phyloP scores from a whole-genome alignment of 1,140 invertebrate genomes.

The Musca domestica region DNA sequence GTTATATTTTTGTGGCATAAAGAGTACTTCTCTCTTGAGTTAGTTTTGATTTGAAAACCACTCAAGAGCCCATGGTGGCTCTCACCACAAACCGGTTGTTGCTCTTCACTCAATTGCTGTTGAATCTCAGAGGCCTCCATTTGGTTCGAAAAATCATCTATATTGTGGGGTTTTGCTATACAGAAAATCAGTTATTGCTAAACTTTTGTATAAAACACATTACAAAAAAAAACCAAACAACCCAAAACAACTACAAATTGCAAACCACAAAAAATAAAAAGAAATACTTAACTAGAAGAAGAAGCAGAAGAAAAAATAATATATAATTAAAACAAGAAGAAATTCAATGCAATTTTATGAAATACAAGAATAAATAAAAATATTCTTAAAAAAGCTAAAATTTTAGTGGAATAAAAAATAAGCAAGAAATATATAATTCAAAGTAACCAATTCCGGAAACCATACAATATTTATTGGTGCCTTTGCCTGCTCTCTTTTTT shows the following conservation, averaged over 20 bases:
- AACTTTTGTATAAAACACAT: conserved; percentile 40
- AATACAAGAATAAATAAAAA: not conserved
- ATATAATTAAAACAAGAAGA: not conserved
- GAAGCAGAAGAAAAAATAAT: conserved; percentile 15
- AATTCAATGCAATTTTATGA: too few species aligned
- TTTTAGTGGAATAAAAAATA: conserved; percentile 5
- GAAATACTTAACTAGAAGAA: conserved; percentile 10
- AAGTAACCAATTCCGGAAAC: not conserved
- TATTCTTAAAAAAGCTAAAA: conserved; percentile 12
- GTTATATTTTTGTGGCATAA: too few species aligned
- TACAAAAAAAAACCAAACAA: conserved; percentile 19
- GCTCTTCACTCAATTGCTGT: not conserved
- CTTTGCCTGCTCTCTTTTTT: conserved; percentile 10
- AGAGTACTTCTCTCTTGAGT: too few species aligned
- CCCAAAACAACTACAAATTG: conserved; percentile 2
- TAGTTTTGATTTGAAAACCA: not conserved
- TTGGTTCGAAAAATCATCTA: conserved; percentile 15
- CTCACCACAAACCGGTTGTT: too few species aligned
- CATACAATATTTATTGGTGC: conserved; percentile 2
- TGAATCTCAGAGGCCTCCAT: not conserved
- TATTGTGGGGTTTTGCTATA: conserved; percentile 12
- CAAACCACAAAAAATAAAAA: not conserved
- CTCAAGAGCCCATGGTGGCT: not conserved
- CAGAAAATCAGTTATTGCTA: conserved; percentile 47
- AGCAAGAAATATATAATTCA: conserved; percentile 10